Percentiles rank a stretch among this genome's conserved stretches.
Conservation (phyloP, 2,113 vertebrate genomes). For the Alouatta palliata region DNA sequence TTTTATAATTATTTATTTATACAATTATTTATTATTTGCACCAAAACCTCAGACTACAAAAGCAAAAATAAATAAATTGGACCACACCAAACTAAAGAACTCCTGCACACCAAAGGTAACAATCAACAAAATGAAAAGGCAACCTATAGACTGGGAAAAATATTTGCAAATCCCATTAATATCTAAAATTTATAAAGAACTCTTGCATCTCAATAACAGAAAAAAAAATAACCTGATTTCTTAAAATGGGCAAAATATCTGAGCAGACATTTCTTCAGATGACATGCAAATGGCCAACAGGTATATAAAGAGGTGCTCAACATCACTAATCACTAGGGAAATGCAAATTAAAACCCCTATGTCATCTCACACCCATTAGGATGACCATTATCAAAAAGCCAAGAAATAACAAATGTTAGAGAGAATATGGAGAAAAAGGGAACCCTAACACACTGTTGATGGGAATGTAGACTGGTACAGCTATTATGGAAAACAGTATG, state of each 20-base stretch:
- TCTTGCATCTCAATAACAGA: background rate
- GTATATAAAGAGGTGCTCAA: background rate
- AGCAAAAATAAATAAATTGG: background rate
- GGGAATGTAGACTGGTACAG: background rate
- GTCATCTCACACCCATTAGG: background rate
- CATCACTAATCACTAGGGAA: background rate
- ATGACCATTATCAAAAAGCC: background rate
- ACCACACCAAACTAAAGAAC: background rate
- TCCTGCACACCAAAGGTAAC: background rate
- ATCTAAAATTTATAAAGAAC: background rate
- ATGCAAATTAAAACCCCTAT: background rate
- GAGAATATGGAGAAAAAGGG: background rate
- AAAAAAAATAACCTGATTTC: background rate
- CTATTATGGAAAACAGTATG: background rate
- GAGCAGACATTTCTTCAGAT: background rate
- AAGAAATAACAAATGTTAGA: background rate
- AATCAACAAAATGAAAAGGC: background rate
- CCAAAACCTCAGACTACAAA: background rate
- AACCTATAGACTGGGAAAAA: background rate
- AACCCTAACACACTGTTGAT: background rate
- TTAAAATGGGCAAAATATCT: background rate
- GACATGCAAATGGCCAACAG: background rate
- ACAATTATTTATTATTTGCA: background rate
- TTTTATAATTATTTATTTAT: no score
- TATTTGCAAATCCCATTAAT: background rate